These are phyloP conservation scores for Embiotoca jacksoni DNA, from an alignment of 2,113 vertebrate species.

Conservation along the genomic window DNA sequence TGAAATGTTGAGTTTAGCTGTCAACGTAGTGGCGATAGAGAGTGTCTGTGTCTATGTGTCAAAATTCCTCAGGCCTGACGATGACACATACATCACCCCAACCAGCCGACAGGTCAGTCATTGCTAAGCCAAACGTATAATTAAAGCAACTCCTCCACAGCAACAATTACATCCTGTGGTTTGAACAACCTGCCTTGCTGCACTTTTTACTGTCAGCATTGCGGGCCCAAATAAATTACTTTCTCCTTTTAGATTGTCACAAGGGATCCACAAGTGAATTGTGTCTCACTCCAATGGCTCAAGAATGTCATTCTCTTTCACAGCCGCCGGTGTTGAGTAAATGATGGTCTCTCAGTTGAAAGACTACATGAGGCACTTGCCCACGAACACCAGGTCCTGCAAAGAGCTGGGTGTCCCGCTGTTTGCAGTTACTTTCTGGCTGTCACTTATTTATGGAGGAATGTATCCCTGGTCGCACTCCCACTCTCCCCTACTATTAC, in stretches of 20 bases:
- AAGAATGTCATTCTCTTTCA: constrained; percentile 41
- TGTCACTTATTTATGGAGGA: constrained; percentile 80
- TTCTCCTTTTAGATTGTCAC: constrained; percentile 45
- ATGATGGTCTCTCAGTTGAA: constrained; percentile 56
- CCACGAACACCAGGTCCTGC: constrained; percentile 38
- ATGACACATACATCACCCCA: constrained; percentile 49
- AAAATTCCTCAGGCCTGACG: constrained; percentile 28
- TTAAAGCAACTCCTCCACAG: constrained; percentile 55
- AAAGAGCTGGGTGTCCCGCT: constrained; percentile 50
- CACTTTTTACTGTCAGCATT: constrained; percentile 61
- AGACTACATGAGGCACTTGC: constrained; percentile 59
- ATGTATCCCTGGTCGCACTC: constrained; percentile 63
- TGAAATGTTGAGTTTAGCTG: not conserved
- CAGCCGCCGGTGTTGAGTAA: constrained; percentile 65
- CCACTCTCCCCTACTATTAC: constrained; percentile 69
- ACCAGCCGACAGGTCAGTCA: constrained; percentile 39
- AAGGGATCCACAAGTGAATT: constrained; percentile 53
- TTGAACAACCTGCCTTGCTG: constrained; percentile 49
- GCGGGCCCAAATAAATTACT: constrained; percentile 42
- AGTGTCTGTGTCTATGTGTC: constrained; percentile 16
- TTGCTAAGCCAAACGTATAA: constrained; percentile 36
- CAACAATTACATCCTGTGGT: constrained; percentile 53
- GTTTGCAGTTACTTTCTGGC: constrained; percentile 62
- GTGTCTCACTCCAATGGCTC: constrained; percentile 37
- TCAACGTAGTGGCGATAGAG: not conserved